Evolutionary conservation across 2,113 vertebrate species (phyloP), one percentile per base, ranked within the genome.

Genomic region (Phoxinus phoxinus): DNA sequence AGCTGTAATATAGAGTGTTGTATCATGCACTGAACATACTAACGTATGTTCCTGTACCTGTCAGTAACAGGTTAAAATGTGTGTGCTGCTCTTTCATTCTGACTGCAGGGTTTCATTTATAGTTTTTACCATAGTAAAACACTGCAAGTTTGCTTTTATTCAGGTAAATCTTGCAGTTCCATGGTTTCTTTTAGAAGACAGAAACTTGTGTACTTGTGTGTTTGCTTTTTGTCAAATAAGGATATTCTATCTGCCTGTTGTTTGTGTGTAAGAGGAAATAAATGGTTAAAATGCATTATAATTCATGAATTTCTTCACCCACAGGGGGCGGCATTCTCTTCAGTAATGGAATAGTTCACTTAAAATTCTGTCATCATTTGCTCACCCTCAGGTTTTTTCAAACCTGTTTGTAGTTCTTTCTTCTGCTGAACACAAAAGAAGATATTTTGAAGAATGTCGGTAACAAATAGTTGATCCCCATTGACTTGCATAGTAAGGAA

Each of bases 311-410:
- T 58, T 71, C 15, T 51, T 25, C 25, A 27, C 32, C 90, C 93
- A 92, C 83, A 77, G 88, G 82, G 76, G 90, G 85, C 89, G 69
- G 46, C 46, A 78, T 44, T 12, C 13, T 48, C 32, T 25, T 37
- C 0, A 25, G 19, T 72, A 56, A 48, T 15, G 13, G 13, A 1
- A 17, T 51, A 51, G 48, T 41, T 41, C 37, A 48, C 46, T 3
- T 3, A 48, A 48, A 48, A 48, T 48, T 13, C 12, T 48, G 12
- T 48, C 12, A 46, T 12, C 11, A 48, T 3, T 48, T 13, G 3
- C 46, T 15, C 12, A 48, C 37, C 1, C 37, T 41, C 8, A 37
- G 4, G 46, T 15, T 48, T 12, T 15, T 48, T 13, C 12, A 15
- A 15, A 48, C 12, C 8, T 48, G 12, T 3, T 3, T 3, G 2